Base-by-base conservation (phyloP, 2,113 vertebrate genomes). In the Boleophthalmus pectinirostris region DNA sequence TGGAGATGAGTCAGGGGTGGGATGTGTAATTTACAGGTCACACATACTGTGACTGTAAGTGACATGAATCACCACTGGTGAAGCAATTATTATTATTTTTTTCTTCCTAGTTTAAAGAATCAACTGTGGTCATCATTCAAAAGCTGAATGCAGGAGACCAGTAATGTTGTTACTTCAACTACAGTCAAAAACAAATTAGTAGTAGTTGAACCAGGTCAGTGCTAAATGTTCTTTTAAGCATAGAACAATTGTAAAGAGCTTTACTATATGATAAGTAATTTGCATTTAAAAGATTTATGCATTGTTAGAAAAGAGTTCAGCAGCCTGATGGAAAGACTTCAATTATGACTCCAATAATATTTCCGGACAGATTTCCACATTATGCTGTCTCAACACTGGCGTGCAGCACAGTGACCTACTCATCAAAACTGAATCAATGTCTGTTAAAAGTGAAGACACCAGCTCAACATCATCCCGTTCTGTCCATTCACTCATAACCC, bases 401-500 rank as follows among this genome's bases (percentile, higher is more conserved):
- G 23, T 38, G 56, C 69, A 68, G 56, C 69, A 29, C 14, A 74
- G 78, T 78, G 79, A 72, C 45, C 20, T 46, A 43, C 70, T 78
- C 80, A 68, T 91, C 75, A 82, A 80, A 90, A 80, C 57, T 3
- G 18, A 87, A 85, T 86, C 79, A 78, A 89, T 80, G 87, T 72
- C 74, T 15, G 77, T 81, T 72, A 66, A 77, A 67, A 87, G 80
- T 77, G 74, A 70, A 80, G 72, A 79, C 79, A 84, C 68, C 66
- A 84, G 82, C 82, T 80, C 74, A 71, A 85, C 72, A 74, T 16
- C 66, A 66, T 75, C 35, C 58, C 73, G 46, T 57, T 68, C 72
- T 63, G 73, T 68, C 72, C 20, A 20, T 84, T 84, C 70, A 5
- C 82, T 80, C 87, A 85, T 92, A 76, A 91, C 93, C 90, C 87